phyloP scores from a whole-genome alignment of 2,888 invertebrate genomes.

The Fragum whitleyi region DNA sequence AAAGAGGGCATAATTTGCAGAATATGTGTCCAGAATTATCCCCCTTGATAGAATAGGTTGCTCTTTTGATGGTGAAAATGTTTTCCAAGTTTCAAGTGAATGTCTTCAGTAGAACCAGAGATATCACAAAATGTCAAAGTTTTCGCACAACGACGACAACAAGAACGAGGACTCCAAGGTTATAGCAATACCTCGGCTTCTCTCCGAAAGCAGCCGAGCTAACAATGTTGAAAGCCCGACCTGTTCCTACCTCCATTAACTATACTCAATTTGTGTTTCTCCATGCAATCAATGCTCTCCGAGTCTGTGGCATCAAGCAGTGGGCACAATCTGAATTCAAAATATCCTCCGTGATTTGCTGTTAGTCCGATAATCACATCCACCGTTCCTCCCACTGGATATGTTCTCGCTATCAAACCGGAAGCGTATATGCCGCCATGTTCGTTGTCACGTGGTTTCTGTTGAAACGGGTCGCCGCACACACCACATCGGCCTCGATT shows the following conservation, averaged over 20 bases:
- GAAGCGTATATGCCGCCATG: conserved; percentile 78
- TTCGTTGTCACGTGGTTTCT: conserved; percentile 76
- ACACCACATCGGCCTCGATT: conserved; percentile 92
- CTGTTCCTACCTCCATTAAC: conserved; percentile 53
- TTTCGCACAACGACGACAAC: too few species aligned
- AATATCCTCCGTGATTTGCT: conserved; percentile 81
- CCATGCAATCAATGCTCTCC: conserved; percentile 64
- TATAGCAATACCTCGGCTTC: too few species aligned
- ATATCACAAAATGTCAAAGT: too few species aligned
- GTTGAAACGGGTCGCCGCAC: conserved; percentile 92
- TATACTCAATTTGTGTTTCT: conserved; percentile 56
- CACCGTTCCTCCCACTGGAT: conserved; percentile 74
- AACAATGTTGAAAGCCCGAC: too few species aligned
- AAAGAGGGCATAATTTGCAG: too few species aligned
- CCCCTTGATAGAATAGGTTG: too few species aligned
- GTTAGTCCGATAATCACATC: conserved; percentile 76
- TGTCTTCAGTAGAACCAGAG: too few species aligned
- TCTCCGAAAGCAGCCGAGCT: too few species aligned
- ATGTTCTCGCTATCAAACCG: conserved; percentile 75
- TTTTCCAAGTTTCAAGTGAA: too few species aligned
- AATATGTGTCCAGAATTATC: too few species aligned
- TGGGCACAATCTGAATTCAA: conserved; percentile 82
- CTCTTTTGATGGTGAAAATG: too few species aligned
- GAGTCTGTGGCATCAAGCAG: conserved; percentile 45
- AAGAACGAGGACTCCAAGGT: too few species aligned